Evolutionary conservation across 30 jellyfish, hydroid and myxozoan species (phyloP).

Genomic region (Hydra vulgaris): DNA sequence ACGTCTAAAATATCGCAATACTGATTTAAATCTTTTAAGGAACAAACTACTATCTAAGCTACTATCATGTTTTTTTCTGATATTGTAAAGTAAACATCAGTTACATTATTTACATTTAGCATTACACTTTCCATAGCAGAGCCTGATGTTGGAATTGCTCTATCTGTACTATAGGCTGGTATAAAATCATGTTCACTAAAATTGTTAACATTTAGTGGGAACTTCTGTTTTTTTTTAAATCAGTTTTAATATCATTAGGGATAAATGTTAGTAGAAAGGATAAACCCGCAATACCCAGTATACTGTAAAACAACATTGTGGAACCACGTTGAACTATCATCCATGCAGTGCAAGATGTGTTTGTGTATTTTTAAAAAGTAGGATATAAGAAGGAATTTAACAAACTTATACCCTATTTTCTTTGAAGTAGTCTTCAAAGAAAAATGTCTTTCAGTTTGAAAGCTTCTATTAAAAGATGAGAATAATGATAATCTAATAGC

Average conservation of each 20-base stretch:
- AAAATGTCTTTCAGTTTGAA: too few species aligned
- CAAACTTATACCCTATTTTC: neutral
- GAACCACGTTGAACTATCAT: neutral
- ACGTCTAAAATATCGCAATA: neutral
- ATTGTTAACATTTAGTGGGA: neutral
- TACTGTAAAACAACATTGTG: neutral
- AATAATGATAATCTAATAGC: neutral
- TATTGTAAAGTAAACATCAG: neutral
- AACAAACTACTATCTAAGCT: neutral
- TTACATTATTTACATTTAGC: neutral
- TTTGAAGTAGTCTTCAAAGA: neutral
- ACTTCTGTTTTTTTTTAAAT: too few species aligned
- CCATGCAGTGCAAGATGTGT: neutral
- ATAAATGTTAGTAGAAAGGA: neutral
- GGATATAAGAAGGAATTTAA: neutral
- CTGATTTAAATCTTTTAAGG: neutral
- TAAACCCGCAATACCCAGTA: neutral
- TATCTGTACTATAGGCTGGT: neutral
- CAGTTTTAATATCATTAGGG: neutral
- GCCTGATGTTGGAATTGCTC: neutral
- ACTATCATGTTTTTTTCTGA: neutral
- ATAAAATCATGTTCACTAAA: neutral
- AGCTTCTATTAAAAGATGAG: neutral
- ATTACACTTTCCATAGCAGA: neutral
- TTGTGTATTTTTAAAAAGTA: neutral